These are phyloP conservation scores for Asobara japonica DNA, from an alignment of 1,140 invertebrate genomes.

Conservation along the genomic window DNA sequence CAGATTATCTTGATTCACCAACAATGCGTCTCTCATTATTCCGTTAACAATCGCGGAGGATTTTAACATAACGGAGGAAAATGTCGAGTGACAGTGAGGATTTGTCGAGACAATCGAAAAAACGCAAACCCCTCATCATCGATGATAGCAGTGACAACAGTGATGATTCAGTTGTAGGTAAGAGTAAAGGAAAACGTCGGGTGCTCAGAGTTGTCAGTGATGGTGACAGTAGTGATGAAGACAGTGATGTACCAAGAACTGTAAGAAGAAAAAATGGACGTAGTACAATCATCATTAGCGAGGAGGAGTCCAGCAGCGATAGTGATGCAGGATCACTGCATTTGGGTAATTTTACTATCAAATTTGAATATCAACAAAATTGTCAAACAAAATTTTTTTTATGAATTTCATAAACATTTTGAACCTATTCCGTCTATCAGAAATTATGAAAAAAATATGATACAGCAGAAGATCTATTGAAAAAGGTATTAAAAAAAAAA, in stretches of 20 bases:
- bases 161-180: slow-evolving; percentile 52
- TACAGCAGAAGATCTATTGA: no score
- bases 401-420: no score
- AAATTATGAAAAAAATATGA: no score
- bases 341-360: slow-evolving; percentile 35
- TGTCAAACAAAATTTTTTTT: no score
- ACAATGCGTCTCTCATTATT: neutral
- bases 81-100: slow-evolving; percentile 59
- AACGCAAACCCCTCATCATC: slow-evolving; percentile 44
- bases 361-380: neutral
- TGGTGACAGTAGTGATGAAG: slow-evolving; percentile 56
- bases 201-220: slow-evolving; percentile 56
- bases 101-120: slow-evolving; percentile 41
- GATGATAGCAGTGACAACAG: slow-evolving; percentile 53
- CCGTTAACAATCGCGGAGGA: neutral
- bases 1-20: no score
- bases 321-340: slow-evolving; percentile 42
- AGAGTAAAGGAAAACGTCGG: slow-evolving; percentile 46
- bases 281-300: slow-evolving; percentile 53
- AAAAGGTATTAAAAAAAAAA: no score
- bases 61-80: slow-evolving; percentile 30
- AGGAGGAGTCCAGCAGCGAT: slow-evolving; percentile 53
- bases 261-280: slow-evolving; percentile 44
- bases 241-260: slow-evolving; percentile 53
- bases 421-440: no score